Evolutionary conservation across 2,113 vertebrate genomes (phyloP).

Genomic region (Gymnorhina tibicen): DNA sequence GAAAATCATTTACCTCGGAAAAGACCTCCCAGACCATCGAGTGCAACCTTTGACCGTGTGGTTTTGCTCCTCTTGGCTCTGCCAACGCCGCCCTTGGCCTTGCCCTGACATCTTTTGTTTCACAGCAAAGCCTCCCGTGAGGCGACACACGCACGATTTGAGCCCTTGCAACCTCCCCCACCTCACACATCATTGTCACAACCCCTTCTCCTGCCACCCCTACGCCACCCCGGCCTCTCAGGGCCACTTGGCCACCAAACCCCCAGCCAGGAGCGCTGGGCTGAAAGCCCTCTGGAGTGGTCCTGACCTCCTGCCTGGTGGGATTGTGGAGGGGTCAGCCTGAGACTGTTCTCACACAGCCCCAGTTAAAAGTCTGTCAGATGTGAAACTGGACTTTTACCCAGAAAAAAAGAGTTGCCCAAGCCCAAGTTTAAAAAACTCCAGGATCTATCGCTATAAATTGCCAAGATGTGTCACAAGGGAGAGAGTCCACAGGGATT

Average conservation of each 20-base stretch:
- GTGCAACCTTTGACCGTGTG: accelerated
- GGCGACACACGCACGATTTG: not conserved
- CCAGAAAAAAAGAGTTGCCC: not conserved
- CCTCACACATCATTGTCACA: not conserved
- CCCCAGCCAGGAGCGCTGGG: not conserved
- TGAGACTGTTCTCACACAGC: not conserved
- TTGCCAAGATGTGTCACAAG: not conserved
- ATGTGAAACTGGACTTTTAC: not conserved
- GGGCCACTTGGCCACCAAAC: not conserved
- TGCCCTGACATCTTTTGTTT: not conserved
- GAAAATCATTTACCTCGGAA: not conserved
- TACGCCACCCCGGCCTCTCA: not conserved
- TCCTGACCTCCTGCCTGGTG: not conserved
- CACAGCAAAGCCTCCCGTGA: not conserved
- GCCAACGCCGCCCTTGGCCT: not conserved
- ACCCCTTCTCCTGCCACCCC: not conserved
- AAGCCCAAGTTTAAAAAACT: not conserved
- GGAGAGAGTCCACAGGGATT: not conserved
- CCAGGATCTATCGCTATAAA: not conserved
- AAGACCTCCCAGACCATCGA: not conserved
- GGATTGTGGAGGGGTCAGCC: not conserved
- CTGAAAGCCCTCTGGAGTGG: not conserved
- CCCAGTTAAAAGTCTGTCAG: not conserved
- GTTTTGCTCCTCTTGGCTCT: not conserved
- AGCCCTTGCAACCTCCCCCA: not conserved